phyloP scores from a whole-genome alignment of 2,888 invertebrate species.

The Ochropleura plecta region DNA sequence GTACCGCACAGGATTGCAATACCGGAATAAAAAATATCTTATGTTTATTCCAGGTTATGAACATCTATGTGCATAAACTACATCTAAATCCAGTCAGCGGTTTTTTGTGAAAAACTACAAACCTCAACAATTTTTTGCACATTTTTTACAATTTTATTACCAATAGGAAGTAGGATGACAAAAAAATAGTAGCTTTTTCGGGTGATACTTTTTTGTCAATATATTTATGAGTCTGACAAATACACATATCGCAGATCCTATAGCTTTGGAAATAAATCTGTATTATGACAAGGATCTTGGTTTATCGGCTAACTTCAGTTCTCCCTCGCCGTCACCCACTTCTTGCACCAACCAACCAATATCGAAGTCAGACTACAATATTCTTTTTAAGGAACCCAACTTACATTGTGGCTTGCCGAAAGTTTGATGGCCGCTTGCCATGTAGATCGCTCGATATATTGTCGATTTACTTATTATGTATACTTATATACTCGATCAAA shows the following conservation, averaged over 20 bases:
- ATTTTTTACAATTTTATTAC: no score
- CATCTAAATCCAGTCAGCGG: no score
- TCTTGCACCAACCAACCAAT: conserved; percentile 38
- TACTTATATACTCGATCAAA: conserved; percentile 28
- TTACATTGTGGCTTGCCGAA: conserved; percentile 46
- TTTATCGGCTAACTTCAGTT: not conserved
- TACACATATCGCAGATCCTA: not conserved
- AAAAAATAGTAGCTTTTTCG: not conserved
- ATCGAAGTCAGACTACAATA: conserved; percentile 56
- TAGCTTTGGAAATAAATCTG: not conserved
- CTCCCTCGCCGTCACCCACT: not conserved
- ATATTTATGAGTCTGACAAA: not conserved
- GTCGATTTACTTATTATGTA: conserved; percentile 23
- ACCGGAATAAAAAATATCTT: no score
- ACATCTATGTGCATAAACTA: no score
- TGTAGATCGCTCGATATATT: conserved; percentile 51
- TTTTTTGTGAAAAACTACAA: no score
- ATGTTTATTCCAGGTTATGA: no score
- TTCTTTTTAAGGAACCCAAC: conserved; percentile 51
- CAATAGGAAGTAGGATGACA: no score
- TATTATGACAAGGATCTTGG: not conserved
- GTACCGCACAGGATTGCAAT: no score
- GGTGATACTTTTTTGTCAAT: not conserved
- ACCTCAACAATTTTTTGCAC: no score
- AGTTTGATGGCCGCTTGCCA: conserved; percentile 69